phyloP scores from a whole-genome alignment of 2,113 vertebrate species.

The Ia io region DNA sequence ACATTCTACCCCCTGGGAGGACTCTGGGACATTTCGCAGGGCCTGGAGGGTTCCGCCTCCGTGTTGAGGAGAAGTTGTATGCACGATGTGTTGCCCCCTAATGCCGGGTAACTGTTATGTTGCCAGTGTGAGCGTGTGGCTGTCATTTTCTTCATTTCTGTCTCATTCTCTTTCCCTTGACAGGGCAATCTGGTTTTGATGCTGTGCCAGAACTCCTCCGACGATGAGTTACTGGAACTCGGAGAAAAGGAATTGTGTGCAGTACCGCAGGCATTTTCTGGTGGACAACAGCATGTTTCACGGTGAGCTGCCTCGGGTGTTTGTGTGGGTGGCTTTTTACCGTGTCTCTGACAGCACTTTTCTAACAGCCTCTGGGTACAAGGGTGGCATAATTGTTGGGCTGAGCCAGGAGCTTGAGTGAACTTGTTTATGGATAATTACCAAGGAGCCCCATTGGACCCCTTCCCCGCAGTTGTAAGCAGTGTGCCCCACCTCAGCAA shows the following conservation, averaged over 20 bases:
- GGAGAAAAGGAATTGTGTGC: conserved; percentile 85
- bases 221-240: conserved; percentile 89
- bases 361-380: neutral
- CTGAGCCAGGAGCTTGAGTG: neutral
- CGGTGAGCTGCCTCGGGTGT: conserved; percentile 81
- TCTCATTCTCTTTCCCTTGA: neutral
- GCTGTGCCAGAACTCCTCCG: conserved; percentile 62
- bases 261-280: conserved; percentile 94
- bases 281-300: conserved; percentile 94
- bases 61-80: rapidly evolving
- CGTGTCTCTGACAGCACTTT: conserved; percentile 4
- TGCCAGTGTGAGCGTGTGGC: neutral
- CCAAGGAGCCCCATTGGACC: neutral
- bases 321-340: rapidly evolving
- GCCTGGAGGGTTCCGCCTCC: neutral
- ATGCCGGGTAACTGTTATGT: neutral
- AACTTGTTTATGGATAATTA: neutral
- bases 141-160: neutral
- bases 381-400: neutral
- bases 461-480: neutral
- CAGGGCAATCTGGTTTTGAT: conserved; percentile 77
- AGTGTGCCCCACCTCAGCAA: neutral
- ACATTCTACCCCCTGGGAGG: neutral
- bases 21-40: neutral
- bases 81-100: rapidly evolving